These are phyloP conservation scores for Corythornis cristatus DNA, from an alignment of 2,113 vertebrate genomes.

Conservation along the genomic window DNA sequence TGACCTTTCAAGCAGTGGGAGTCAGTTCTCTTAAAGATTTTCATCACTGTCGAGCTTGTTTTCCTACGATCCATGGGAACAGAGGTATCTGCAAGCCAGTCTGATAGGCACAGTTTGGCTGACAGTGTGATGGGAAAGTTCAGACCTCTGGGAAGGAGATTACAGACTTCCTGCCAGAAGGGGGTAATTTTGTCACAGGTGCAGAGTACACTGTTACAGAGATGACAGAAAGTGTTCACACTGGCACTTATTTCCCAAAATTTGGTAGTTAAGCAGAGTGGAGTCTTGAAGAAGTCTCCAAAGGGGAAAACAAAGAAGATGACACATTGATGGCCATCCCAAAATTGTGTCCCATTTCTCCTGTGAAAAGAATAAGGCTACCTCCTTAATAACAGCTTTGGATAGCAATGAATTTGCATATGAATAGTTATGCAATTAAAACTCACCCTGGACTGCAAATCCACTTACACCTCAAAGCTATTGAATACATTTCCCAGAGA, in stretches of 20 bases:
- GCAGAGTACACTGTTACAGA: not conserved
- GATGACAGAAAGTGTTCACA: not conserved
- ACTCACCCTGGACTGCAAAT: not conserved
- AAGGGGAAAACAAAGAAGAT: not conserved
- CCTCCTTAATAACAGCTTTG: not conserved
- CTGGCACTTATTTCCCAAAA: not conserved
- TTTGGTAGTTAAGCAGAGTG: not conserved
- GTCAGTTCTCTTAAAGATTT: not conserved
- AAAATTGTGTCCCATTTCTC: not conserved
- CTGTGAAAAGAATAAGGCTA: not conserved
- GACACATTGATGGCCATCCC: not conserved
- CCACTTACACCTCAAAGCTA: not conserved
- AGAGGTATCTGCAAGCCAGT: not conserved
- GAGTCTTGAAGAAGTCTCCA: not conserved
- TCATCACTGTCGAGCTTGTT: not conserved
- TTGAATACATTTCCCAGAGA: not conserved
- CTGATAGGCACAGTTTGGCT: not conserved
- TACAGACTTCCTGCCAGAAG: slow-evolving; percentile 32
- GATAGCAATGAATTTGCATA: not conserved
- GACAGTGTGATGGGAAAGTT: slow-evolving; percentile 16
- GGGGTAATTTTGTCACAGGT: slow-evolving; percentile 42
- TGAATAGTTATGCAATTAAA: not conserved
- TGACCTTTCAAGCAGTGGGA: slow-evolving; percentile 5
- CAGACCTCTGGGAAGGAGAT: not conserved
- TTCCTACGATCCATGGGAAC: not conserved